Conservation (phyloP, 2,113 vertebrate genomes). For the Passer domesticus region DNA sequence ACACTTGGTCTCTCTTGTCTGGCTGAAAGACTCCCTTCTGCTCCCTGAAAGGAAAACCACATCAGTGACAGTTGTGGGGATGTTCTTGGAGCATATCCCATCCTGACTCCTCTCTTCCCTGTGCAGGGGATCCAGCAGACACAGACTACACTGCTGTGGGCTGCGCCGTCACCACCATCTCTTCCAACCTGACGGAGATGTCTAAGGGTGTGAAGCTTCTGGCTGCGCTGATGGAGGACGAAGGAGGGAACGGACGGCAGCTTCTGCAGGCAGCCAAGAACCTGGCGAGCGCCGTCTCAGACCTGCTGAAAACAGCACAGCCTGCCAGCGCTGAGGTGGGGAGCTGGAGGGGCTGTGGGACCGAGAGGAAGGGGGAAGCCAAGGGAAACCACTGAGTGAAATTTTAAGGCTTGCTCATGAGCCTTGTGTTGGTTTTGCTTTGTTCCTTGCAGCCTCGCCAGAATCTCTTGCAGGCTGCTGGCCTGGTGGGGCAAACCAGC, state of each 20-base stretch:
- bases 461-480: conserved; percentile 93
- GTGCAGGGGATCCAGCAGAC: conserved; percentile 91
- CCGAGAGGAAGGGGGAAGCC: neutral
- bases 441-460: conserved; percentile 85
- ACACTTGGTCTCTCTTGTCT: neutral
- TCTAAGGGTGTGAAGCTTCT: conserved; percentile 95
- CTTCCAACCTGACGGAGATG: conserved; percentile 99
- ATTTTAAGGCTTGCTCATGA: neutral
- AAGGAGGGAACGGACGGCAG: conserved; percentile 89
- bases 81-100: neutral
- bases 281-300: conserved; percentile 88
- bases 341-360: neutral
- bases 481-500: conserved; percentile 92
- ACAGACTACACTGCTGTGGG: conserved; percentile 97
- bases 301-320: conserved; percentile 92
- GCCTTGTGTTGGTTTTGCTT: neutral
- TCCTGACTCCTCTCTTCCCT: neutral
- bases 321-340: conserved; percentile 89
- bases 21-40: neutral
- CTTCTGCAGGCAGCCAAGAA: conserved; percentile 93
- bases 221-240: conserved; percentile 93
- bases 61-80: fast-evolving
- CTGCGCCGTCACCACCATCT: conserved; percentile 96
- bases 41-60: neutral
- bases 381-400: neutral